Evolutionary conservation across 2,888 invertebrate species (phyloP).

Genomic region (Leptodirus hochenwartii): DNA sequence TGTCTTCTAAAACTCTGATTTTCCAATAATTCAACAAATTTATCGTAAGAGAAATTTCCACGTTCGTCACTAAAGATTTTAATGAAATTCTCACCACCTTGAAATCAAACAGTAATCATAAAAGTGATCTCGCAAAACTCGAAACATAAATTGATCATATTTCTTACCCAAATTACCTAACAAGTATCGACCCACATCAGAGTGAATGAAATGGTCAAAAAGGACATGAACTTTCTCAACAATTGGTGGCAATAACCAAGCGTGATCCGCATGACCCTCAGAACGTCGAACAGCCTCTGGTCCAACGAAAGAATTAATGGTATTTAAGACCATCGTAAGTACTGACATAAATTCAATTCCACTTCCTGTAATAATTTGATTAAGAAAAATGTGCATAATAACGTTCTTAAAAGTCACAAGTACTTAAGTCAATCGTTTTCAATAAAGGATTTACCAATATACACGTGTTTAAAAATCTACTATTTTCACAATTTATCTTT

Average conservation of each 20-base stretch:
- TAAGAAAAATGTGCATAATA: slow-evolving; percentile 3
- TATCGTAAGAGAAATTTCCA: slow-evolving; percentile 52
- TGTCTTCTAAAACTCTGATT: slow-evolving; percentile 62
- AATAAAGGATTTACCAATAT: no score
- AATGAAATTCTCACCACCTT: slow-evolving; percentile 44
- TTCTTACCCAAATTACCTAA: slow-evolving; percentile 63
- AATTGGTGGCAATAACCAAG: slow-evolving; percentile 52
- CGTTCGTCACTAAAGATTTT: slow-evolving; percentile 49
- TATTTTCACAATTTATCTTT: no score
- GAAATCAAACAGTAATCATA: no score
- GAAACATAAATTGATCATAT: no score
- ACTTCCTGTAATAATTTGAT: no score
- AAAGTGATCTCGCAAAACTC: no score
- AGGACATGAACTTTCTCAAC: slow-evolving; percentile 49
- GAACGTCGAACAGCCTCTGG: slow-evolving; percentile 40
- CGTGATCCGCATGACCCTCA: slow-evolving; percentile 48
- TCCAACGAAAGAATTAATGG: slow-evolving; percentile 39
- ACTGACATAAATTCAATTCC: slow-evolving; percentile 34
- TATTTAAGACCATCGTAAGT: slow-evolving; percentile 49
- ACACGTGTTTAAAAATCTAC: no score
- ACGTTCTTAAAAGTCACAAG: slow-evolving; percentile 2
- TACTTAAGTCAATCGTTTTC: no score
- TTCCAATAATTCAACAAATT: slow-evolving; percentile 59
- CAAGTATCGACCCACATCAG: slow-evolving; percentile 54
- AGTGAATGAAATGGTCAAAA: slow-evolving; percentile 63